Percentiles rank a stretch among this genome's conserved stretches.
These are phyloP conservation scores for Cyprinodon diabolis DNA, from an alignment of 2,797 vertebrate genomes.

Conservation along the genomic window DNA sequence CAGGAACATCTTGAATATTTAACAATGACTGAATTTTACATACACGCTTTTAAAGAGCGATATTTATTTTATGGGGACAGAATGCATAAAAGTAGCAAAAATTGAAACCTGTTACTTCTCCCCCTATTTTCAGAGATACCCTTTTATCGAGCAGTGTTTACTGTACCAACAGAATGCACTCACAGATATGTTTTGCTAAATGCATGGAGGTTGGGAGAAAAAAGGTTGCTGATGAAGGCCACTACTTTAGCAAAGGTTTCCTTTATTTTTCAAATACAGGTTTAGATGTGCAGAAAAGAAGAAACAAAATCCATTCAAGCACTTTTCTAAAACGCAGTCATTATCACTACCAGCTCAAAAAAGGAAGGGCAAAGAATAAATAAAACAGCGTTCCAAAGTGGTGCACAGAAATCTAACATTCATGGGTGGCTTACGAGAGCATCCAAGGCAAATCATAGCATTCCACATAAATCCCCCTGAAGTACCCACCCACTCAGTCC, in stretches of 20 bases:
- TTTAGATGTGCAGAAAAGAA: slow-evolving; percentile 21
- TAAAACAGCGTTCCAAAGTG: slow-evolving; percentile 31
- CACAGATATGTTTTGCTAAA: slow-evolving; percentile 23
- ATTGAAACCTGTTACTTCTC: slow-evolving; percentile 64
- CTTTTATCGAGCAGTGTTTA: slow-evolving; percentile 67
- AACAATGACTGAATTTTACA: slow-evolving; percentile 70
- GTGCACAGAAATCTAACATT: slow-evolving; percentile 34
- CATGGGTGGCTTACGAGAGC: slow-evolving; percentile 42
- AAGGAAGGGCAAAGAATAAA: slow-evolving; percentile 19
- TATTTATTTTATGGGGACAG: slow-evolving; percentile 85
- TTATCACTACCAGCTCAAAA: slow-evolving; percentile 24
- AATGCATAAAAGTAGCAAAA: slow-evolving; percentile 75
- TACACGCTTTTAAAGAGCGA: slow-evolving; percentile 80
- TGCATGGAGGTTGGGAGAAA: slow-evolving; percentile 20
- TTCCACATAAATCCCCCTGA: slow-evolving; percentile 52
- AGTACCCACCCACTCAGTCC: slow-evolving; percentile 57
- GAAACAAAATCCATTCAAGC: slow-evolving; percentile 19
- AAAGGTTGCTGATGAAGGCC: slow-evolving; percentile 22
- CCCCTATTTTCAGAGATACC: slow-evolving; percentile 49
- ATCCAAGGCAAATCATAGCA: slow-evolving; percentile 54
- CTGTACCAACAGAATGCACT: slow-evolving; percentile 54
- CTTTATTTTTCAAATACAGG: slow-evolving; percentile 14
- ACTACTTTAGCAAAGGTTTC: slow-evolving; percentile 13
- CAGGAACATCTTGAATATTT: slow-evolving; percentile 78
- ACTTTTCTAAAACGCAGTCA: slow-evolving; percentile 19